Conservation (phyloP, 30 jellyfish, hydroid and myxozoan genomes). For the Aurelia aurita region DNA sequence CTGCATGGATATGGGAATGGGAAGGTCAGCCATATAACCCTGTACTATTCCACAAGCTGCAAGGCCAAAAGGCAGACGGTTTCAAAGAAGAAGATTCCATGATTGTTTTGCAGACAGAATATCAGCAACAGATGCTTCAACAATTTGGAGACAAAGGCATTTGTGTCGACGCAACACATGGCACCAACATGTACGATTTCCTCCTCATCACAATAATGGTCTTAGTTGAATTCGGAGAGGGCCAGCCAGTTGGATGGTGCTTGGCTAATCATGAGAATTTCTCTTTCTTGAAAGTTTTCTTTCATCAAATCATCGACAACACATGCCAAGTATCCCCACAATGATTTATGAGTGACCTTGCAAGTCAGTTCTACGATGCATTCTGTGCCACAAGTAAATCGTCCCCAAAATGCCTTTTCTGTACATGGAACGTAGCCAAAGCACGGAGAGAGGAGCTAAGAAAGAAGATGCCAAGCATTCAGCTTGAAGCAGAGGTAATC, state of each 20-base stretch:
- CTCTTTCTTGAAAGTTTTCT: slow-evolving; percentile 12
- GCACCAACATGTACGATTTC: slow-evolving; percentile 52
- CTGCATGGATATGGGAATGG: slow-evolving; percentile 16
- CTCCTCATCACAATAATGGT: slow-evolving; percentile 32
- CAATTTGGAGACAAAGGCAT: slow-evolving; percentile 46
- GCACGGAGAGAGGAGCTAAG: slow-evolving; percentile 59
- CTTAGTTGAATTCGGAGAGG: slow-evolving; percentile 49
- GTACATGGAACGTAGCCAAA: slow-evolving; percentile 72
- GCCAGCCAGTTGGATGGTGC: slow-evolving; percentile 64
- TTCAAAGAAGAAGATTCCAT: slow-evolving; percentile 24
- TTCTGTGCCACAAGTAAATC: slow-evolving; percentile 19
- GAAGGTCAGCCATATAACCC: not conserved
- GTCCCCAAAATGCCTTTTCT: slow-evolving; percentile 23
- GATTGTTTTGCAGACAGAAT: slow-evolving; percentile 51
- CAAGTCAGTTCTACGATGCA: slow-evolving; percentile 54
- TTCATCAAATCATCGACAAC: not conserved
- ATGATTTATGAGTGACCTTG: slow-evolving; percentile 63
- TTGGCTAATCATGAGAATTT: slow-evolving; percentile 33
- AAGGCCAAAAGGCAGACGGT: slow-evolving; percentile 3
- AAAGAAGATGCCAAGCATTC: not conserved
- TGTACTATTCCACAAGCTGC: not conserved
- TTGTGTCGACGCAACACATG: slow-evolving; percentile 59
- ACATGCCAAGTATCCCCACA: slow-evolving; percentile 20
- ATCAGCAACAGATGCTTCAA: slow-evolving; percentile 7
- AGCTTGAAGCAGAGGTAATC: slow-evolving; percentile 6